Percentiles rank a stretch among this genome's conserved stretches.
Evolutionary conservation across 2,113 vertebrate genomes (phyloP).

Genomic region (Dendrocopos noguchii): DNA sequence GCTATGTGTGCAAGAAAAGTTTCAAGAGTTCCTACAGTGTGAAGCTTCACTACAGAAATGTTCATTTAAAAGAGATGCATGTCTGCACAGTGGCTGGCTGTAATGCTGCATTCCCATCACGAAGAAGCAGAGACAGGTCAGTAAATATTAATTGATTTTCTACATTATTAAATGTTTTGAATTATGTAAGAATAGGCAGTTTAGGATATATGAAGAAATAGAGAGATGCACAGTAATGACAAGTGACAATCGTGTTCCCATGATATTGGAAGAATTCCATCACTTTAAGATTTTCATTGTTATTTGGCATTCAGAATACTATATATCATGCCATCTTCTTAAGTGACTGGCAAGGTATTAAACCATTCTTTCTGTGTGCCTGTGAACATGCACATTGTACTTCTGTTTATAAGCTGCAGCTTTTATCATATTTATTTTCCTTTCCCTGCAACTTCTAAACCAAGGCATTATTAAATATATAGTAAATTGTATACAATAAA

Average conservation of each 20-base stretch:
- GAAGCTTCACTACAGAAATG: constrained; percentile 99
- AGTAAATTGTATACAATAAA: background rate
- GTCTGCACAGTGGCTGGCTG: constrained; percentile 98
- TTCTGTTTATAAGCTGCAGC: constrained; percentile 47
- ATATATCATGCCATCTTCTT: constrained; percentile 17
- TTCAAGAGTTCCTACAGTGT: constrained; percentile 99
- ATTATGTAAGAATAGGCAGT: constrained; percentile 59
- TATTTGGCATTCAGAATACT: constrained; percentile 57
- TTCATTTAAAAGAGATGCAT: constrained; percentile 99
- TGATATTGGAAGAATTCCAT: constrained; percentile 53
- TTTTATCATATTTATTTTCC: constrained; percentile 63
- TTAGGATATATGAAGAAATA: constrained; percentile 57
- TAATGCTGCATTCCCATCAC: constrained; percentile 97
- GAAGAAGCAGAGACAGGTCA: constrained; percentile 99
- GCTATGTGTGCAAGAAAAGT: constrained; percentile 99
- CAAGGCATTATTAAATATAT: constrained; percentile 48
- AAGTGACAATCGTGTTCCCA: constrained; percentile 60
- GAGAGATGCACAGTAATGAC: constrained; percentile 45
- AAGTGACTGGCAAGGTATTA: constrained; percentile 37
- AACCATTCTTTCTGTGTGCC: constrained; percentile 56
- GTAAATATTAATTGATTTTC: constrained; percentile 82
- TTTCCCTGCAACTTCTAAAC: constrained; percentile 64
- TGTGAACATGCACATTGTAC: constrained; percentile 35
- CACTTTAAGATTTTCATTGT: constrained; percentile 63
- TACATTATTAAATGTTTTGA: constrained; percentile 64